Base-by-base conservation (phyloP, 2,113 vertebrate species). In the Sceloporus undulatus region DNA sequence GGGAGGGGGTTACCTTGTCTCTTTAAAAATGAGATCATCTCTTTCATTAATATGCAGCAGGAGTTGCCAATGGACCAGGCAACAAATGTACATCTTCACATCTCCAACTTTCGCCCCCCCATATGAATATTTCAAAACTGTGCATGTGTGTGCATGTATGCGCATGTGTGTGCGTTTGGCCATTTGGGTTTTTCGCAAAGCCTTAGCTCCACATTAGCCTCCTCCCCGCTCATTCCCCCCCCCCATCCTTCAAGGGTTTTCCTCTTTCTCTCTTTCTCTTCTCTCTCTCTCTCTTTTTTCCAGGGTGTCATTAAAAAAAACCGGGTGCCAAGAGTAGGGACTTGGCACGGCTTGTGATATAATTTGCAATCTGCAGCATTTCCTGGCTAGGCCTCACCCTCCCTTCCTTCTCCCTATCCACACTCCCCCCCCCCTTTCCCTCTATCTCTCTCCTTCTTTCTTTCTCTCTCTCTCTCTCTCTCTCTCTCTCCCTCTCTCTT, bases 111-210 rank as follows among this genome's bases (percentile, higher is more conserved):
- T 97, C 96, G 59, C 96, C 97, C 97, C 97, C 95, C 96, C 97
- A 97, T 97, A 98, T 98, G 98, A 98, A 98, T 98, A 98, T 98
- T 98, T 98, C 97, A 98, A 98, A 98, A 97, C 95, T 96, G 96
- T 97, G 97, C 48, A 40, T 82, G 78, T 77, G 75, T 52, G 79
- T 3, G 73, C 27, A 23, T 9, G 4, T 14, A 7, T 19, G 54
- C 21, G 56, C 27, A 97, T 97, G 97, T 97, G 96, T 94, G 95
- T 34, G 7, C 4, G 48, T 96, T 96, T 96, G 96, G 96, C 96
- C 96, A 96, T 97, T 96, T 96, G 97, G 97, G 97, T 97, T 97
- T 97, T 96, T 96, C 96, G 96, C 93, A 94, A 96, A 98, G 97
- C 96, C 97, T 97, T 97, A 98, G 96, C 97, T 96, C 96, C 95